These are phyloP conservation scores for Gobio gobio DNA, from an alignment of 2,113 vertebrate species.

Conservation along the genomic window DNA sequence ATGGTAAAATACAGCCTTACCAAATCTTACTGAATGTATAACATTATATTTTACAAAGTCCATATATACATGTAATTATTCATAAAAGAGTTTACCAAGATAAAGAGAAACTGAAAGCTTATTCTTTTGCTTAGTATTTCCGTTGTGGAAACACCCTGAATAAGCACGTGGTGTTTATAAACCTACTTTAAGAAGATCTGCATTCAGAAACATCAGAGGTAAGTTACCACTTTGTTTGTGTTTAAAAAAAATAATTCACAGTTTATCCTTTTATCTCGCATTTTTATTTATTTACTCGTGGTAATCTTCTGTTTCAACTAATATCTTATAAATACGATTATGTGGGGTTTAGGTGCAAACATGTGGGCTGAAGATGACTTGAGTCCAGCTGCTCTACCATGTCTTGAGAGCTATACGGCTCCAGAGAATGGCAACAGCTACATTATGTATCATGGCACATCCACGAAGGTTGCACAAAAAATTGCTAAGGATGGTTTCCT, in stretches of 20 bases:
- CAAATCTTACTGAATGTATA: background rate
- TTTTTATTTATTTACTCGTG: too few relatives aligned
- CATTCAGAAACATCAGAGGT: background rate
- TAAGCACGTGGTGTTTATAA: background rate
- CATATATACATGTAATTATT: background rate
- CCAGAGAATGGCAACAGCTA: background rate
- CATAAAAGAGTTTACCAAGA: background rate
- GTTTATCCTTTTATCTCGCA: too few relatives aligned
- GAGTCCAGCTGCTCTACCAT: background rate
- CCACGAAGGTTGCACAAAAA: rapidly evolving
- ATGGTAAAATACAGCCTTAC: background rate
- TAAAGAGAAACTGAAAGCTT: background rate
- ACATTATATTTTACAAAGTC: background rate
- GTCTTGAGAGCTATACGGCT: background rate
- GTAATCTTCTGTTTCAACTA: too few relatives aligned
- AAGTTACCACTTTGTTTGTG: background rate
- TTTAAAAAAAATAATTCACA: background rate
- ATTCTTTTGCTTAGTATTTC: background rate
- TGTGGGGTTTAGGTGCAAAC: background rate
- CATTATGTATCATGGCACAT: slow-evolving; percentile 26
- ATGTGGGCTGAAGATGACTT: slow-evolving; percentile 22
- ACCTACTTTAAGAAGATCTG: background rate
- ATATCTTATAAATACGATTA: too few relatives aligned
- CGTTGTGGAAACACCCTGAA: too few relatives aligned
- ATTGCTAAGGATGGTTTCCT: too few relatives aligned